phyloP scores from a whole-genome alignment of 2,888 invertebrate species.

The Eutolmus rufibarbis region DNA sequence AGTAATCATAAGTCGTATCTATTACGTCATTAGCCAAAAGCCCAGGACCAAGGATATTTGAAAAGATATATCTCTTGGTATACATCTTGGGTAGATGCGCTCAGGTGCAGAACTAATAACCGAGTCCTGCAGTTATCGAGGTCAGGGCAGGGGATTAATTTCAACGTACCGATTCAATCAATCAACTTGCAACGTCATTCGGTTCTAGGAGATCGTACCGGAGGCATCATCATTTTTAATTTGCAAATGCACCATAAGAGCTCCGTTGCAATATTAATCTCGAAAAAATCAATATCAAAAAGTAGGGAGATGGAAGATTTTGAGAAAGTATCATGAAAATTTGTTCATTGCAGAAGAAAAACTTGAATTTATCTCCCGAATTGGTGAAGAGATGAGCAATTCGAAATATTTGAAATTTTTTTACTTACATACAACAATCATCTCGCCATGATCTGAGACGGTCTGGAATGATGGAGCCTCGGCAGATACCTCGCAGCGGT shows the following conservation, averaged over 20 bases:
- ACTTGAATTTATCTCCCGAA: not conserved
- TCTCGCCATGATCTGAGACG: conserved; percentile 71
- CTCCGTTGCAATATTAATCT: not conserved
- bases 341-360: not conserved
- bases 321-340: not conserved
- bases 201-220: not conserved
- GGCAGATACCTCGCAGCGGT: conserved; percentile 75
- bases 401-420: not conserved
- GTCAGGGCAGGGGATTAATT: not conserved
- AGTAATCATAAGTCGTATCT: not conserved
- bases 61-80: not conserved
- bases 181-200: not conserved
- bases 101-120: not conserved
- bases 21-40: not conserved
- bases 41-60: not conserved
- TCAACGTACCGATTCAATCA: not conserved
- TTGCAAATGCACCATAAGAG: not conserved
- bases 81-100: not conserved
- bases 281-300: not conserved
- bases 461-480: conserved; percentile 76
- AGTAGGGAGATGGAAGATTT: not conserved
- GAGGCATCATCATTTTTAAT: not conserved
- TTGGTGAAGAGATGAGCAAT: not conserved
- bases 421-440: conserved; percentile 74
- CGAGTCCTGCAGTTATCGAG: not conserved